Evolutionary conservation across 2,797 vertebrate species (phyloP).

Genomic region (Enteromius unitaeniatus): DNA sequence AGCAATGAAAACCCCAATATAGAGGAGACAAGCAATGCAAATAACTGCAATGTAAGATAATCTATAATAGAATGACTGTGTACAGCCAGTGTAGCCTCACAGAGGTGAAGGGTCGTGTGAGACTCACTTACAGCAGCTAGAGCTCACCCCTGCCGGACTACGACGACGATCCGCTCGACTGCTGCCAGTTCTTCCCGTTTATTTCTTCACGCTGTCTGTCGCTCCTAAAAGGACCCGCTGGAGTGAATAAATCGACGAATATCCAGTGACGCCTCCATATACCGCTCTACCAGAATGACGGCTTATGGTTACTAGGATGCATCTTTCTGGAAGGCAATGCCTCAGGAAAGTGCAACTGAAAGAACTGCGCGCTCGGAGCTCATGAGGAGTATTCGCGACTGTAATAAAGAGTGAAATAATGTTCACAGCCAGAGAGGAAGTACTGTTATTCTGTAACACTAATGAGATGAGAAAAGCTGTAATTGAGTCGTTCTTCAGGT

Average conservation of each 20-base stretch:
- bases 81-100: too few species aligned
- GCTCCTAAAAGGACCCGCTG: not conserved
- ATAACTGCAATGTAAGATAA: not conserved
- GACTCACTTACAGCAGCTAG: not conserved
- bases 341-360: not conserved
- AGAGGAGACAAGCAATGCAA: not conserved
- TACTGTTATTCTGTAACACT: not conserved
- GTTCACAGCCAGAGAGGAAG: not conserved
- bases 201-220: not conserved
- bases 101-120: not conserved
- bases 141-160: not conserved
- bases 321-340: not conserved
- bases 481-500: conserved; percentile 7
- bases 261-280: not conserved
- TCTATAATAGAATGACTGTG: not conserved
- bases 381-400: not conserved
- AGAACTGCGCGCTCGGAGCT: not conserved
- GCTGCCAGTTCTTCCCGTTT: not conserved
- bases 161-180: not conserved
- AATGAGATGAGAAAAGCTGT: not conserved
- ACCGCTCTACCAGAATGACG: not conserved
- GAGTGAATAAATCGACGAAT: not conserved
- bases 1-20: not conserved
- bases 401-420: not conserved
- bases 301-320: not conserved